These are phyloP conservation scores for Callyntrura guangdongensis DNA, from an alignment of 2,888 invertebrate species.

Conservation along the genomic window DNA sequence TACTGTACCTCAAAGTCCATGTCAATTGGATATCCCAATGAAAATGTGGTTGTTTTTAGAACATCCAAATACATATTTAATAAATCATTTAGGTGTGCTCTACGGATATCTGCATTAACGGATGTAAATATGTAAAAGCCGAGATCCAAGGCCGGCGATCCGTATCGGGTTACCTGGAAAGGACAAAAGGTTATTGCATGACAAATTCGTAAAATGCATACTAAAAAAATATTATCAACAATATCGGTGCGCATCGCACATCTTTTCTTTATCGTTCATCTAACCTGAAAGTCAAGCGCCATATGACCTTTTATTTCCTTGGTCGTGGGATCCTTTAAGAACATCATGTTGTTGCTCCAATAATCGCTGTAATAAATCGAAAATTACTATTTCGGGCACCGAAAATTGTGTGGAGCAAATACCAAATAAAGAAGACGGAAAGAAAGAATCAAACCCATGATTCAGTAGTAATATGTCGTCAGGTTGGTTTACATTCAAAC, in stretches of 20 bases:
- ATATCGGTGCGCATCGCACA: too few species aligned
- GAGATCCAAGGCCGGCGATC: constrained; percentile 66
- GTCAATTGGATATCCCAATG: constrained; percentile 1
- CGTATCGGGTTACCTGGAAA: not conserved
- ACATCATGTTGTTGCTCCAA: constrained; percentile 67
- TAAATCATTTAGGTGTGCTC: constrained; percentile 54
- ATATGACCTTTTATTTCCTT: not conserved
- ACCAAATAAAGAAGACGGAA: too few species aligned
- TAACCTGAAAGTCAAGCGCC: constrained; percentile 36
- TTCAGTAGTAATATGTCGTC: not conserved
- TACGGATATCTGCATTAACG: constrained; percentile 62
- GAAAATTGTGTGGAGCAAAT: too few species aligned
- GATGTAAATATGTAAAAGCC: constrained; percentile 71
- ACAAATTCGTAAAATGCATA: too few species aligned
- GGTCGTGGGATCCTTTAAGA: not conserved
- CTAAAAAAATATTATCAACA: too few species aligned
- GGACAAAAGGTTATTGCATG: too few species aligned
- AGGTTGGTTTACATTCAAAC: not conserved
- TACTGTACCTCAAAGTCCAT: not conserved
- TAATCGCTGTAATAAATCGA: constrained; percentile 43
- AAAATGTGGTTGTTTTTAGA: not conserved
- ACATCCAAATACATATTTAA: constrained; percentile 61
- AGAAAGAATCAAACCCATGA: constrained; percentile 21
- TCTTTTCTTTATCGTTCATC: too few species aligned
- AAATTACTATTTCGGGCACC: too few species aligned